Conservation (phyloP, 2,113 vertebrate species). For the Zosterops hypoxanthus region DNA sequence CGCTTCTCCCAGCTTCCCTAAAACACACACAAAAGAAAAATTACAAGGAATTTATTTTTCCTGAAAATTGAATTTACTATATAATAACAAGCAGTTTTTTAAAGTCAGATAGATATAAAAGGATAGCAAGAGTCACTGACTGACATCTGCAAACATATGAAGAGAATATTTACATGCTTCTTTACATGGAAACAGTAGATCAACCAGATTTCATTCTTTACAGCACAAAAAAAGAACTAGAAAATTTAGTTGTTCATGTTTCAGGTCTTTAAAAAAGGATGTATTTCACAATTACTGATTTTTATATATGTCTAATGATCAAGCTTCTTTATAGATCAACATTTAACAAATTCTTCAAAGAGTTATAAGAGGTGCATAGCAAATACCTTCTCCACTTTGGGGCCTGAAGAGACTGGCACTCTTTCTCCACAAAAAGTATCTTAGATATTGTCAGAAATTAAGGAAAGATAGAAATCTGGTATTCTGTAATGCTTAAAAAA, state of each 20-base stretch:
- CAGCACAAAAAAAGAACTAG: not conserved
- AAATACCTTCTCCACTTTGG: not conserved
- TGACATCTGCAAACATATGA: not conserved
- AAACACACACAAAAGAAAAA: not conserved
- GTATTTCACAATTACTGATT: not conserved
- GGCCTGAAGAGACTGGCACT: not conserved
- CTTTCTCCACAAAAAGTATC: not conserved
- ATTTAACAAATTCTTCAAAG: not conserved
- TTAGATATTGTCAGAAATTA: not conserved
- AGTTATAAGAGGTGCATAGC: not conserved
- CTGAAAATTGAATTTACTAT: not conserved
- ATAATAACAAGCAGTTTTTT: not conserved
- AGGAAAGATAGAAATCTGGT: not conserved
- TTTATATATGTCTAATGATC: not conserved
- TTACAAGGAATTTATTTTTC: not conserved
- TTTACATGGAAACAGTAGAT: not conserved
- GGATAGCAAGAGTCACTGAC: not conserved
- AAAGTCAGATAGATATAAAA: not conserved
- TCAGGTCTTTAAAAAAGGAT: not conserved
- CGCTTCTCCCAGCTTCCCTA: slow-evolving; percentile 97
- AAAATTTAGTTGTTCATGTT: not conserved
- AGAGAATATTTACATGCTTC: not conserved
- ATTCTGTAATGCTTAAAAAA: not conserved
- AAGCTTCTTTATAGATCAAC: not conserved
- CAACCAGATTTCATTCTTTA: not conserved